phyloP scores from a whole-genome alignment of 1,140 invertebrate genomes.

The Orchesella cincta region DNA sequence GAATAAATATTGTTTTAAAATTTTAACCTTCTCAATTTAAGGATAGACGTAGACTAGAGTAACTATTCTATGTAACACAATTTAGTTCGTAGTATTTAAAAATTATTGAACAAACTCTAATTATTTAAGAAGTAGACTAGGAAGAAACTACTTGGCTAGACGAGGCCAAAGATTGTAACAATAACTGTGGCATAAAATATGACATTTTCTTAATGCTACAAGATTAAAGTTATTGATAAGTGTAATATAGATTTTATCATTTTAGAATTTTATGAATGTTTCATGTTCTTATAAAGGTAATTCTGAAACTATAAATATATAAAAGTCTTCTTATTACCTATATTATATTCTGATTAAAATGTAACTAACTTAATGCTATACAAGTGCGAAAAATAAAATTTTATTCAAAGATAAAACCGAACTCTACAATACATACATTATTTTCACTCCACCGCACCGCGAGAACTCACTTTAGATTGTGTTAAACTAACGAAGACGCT shows the following conservation, averaged over 20 bases:
- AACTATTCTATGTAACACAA: too few species aligned
- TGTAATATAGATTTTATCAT: neutral
- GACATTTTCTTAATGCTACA: too few species aligned
- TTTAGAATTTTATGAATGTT: neutral
- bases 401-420: neutral
- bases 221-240: too few species aligned
- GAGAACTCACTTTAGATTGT: neutral
- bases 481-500: too few species aligned
- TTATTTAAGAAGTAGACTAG: too few species aligned
- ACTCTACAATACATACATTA: neutral
- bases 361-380: neutral
- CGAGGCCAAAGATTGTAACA: constrained; percentile 46
- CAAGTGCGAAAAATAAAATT: neutral
- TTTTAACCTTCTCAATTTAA: too few species aligned
- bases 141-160: constrained; percentile 38
- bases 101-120: too few species aligned
- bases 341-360: neutral
- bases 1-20: too few species aligned
- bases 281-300: neutral
- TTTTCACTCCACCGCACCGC: neutral
- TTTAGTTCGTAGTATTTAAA: too few species aligned
- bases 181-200: too few species aligned
- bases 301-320: neutral
- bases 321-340: neutral
- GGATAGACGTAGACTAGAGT: too few species aligned